phyloP scores from a whole-genome alignment of 2,888 invertebrate species.

The Teleiodes luculella region DNA sequence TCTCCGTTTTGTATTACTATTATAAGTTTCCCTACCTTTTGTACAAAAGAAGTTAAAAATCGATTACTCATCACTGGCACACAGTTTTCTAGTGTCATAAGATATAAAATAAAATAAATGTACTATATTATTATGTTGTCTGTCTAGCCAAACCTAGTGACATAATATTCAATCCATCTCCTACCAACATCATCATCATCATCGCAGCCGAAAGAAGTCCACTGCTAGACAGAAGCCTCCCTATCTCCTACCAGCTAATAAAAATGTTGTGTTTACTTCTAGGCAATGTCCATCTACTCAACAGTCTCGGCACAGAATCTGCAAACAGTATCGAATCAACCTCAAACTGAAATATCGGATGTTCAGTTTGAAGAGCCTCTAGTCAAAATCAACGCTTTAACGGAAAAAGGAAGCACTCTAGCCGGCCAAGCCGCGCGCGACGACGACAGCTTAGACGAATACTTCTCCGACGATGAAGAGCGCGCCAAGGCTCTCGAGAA shows the following conservation, averaged over 20 bases:
- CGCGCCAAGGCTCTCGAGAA: conserved; percentile 62
- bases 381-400: conserved; percentile 50
- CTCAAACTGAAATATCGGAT: conserved; percentile 38
- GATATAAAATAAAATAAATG: background rate
- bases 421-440: conserved; percentile 53
- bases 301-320: conserved; percentile 68
- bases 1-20: no score
- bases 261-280: conserved; percentile 33
- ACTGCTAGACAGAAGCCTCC: background rate
- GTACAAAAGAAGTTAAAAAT: no score
- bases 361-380: conserved; percentile 50
- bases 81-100: no score
- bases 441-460: conserved; percentile 63
- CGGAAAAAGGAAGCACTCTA: conserved; percentile 55
- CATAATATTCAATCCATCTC: no score
- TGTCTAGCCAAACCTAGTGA: no score
- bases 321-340: conserved; percentile 31
- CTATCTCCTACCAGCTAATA: background rate
- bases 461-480: conserved; percentile 75
- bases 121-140: background rate
- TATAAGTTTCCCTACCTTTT: no score
- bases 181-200: no score
- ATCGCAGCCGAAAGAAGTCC: background rate
- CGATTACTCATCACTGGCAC: no score
- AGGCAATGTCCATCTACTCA: conserved; percentile 82